A percentile compares a stretch with the other conserved stretches of the same genome.
Evolutionary conservation across 2,113 vertebrate genomes (phyloP).

Genomic region (Nyctereutes procyonoides): DNA sequence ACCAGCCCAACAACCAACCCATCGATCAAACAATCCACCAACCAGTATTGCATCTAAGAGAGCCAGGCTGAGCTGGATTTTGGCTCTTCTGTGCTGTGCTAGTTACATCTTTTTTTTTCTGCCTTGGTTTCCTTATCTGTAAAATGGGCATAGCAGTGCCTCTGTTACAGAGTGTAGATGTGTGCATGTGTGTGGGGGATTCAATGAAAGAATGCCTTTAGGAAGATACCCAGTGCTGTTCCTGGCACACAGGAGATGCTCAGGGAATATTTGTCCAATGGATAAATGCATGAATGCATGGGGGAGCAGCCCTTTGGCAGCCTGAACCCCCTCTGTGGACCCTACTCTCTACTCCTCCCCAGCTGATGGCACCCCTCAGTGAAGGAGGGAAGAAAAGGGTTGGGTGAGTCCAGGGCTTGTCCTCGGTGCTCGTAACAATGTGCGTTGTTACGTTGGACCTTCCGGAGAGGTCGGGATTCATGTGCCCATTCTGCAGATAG

Average conservation of each 20-base stretch:
- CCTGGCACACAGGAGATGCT: neutral
- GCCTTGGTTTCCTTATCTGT: neutral
- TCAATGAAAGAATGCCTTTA: neutral
- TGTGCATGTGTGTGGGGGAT: neutral
- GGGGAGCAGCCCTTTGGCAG: neutral
- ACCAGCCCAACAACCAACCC: neutral
- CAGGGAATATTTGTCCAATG: neutral
- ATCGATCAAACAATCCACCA: neutral
- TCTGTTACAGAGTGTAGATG: neutral
- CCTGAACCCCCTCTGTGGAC: neutral
- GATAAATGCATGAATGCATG: neutral
- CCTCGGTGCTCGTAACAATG: neutral
- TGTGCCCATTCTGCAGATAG: conserved; percentile 49
- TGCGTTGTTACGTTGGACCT: neutral
- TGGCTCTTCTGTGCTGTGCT: neutral
- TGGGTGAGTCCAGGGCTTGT: neutral
- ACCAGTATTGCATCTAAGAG: neutral
- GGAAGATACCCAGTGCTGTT: neutral
- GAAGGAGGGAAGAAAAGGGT: neutral
- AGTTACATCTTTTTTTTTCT: neutral
- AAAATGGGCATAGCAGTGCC: neutral
- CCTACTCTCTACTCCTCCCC: neutral
- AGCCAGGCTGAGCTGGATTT: neutral
- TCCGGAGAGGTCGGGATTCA: neutral
- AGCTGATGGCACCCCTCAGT: neutral